phyloP scores from a whole-genome alignment of 1,140 invertebrate genomes.

The Drosophila punjabiensis region DNA sequence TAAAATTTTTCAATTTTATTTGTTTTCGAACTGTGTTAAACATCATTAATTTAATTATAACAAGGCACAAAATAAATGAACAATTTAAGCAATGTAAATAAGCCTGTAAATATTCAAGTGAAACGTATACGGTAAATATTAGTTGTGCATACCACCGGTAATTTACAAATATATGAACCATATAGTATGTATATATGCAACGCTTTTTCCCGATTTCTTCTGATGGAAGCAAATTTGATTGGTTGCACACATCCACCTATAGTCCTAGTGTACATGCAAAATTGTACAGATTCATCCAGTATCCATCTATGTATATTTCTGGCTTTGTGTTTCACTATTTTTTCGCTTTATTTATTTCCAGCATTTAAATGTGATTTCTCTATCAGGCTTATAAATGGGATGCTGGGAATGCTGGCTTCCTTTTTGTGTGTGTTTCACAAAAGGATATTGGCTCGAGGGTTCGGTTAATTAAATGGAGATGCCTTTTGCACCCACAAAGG shows the following conservation, averaged over 20 bases:
- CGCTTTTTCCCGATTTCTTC: constrained; percentile 16
- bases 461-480: constrained; percentile 22
- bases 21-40: not conserved
- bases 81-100: constrained; percentile 14
- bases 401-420: not conserved
- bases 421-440: not conserved
- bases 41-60: not conserved
- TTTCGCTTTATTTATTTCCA: constrained; percentile 6
- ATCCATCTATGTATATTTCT: constrained; percentile 1
- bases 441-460: not conserved
- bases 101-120: constrained; percentile 18
- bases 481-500: not conserved
- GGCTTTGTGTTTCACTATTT: not conserved
- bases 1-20: not conserved
- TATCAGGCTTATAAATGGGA: not conserved
- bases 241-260: not conserved
- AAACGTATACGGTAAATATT: constrained; percentile 27
- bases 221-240: constrained; percentile 24
- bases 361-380: constrained; percentile 11
- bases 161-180: constrained; percentile 4
- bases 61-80: constrained; percentile 1
- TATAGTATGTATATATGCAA: not conserved
- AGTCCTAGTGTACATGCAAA: constrained; percentile 7
- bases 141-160: constrained; percentile 8
- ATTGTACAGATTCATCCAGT: constrained; percentile 18